phyloP scores from a whole-genome alignment of 64 coral and sea anemone species.

The Montipora cactus region DNA sequence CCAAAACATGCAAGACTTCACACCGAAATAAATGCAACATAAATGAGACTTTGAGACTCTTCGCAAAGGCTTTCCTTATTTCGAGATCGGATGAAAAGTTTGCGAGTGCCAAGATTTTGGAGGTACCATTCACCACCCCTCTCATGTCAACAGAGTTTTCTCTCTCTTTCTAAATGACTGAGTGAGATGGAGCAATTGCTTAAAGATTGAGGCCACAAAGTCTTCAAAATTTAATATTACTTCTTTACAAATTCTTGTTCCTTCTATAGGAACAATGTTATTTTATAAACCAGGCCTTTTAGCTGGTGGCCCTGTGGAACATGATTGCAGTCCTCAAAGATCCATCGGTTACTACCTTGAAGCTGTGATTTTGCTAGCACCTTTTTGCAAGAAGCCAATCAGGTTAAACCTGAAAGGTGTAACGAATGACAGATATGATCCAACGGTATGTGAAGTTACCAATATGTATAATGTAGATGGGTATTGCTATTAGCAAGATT shows the following conservation, averaged over 20 bases:
- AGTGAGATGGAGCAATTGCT: too few relatives aligned
- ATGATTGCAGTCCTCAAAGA: constrained; percentile 92
- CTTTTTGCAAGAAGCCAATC: constrained; percentile 98
- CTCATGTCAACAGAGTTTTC: too few relatives aligned
- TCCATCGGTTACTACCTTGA: constrained; percentile 96
- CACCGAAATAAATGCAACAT: too few relatives aligned
- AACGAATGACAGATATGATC: constrained; percentile 92
- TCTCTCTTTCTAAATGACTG: too few relatives aligned
- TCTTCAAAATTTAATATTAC: background rate
- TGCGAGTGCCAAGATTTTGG: too few relatives aligned
- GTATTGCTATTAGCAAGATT: background rate
- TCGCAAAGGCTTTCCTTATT: too few relatives aligned
- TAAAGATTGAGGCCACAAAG: too few relatives aligned
- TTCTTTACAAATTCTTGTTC: background rate
- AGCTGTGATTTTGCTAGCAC: constrained; percentile 81
- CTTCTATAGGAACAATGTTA: constrained; percentile 86
- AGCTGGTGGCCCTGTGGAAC: constrained; percentile 85
- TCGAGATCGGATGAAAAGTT: too few relatives aligned
- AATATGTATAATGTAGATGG: background rate
- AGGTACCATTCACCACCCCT: too few relatives aligned
- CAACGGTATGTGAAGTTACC: constrained; percentile 76
- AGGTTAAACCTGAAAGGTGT: constrained; percentile 85
- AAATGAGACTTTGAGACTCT: too few relatives aligned
- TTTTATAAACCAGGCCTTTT: constrained; percentile 97
- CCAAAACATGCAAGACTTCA: too few relatives aligned